These are phyloP conservation scores for Mythimna albipuncta DNA, from an alignment of 2,888 invertebrate genomes.

Conservation along the genomic window DNA sequence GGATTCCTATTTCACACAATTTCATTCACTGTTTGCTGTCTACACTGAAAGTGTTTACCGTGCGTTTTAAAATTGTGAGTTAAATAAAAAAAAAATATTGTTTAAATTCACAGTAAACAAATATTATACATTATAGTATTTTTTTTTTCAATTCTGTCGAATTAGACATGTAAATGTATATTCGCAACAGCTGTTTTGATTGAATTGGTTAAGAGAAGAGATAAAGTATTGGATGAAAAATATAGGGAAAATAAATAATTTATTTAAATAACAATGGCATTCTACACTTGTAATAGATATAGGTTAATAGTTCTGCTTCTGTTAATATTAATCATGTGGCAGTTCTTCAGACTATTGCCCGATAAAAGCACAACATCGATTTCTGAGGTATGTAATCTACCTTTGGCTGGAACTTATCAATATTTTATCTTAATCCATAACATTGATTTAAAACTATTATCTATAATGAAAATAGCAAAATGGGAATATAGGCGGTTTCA, in stretches of 20 bases:
- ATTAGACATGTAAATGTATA: conserved; percentile 15
- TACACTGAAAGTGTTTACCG: neutral
- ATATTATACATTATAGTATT: conserved; percentile 10
- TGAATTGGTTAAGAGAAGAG: conserved; percentile 13
- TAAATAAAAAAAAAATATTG: conserved; percentile 15
- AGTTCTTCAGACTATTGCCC: conserved; percentile 81
- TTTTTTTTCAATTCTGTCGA: neutral
- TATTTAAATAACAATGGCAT: conserved; percentile 75
- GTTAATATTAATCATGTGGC: conserved; percentile 86
- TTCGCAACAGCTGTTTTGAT: conserved; percentile 20
- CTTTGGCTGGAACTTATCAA: conserved; percentile 7
- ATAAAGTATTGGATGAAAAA: conserved; percentile 34
- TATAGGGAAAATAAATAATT: conserved; percentile 7
- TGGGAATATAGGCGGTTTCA: conserved; percentile 28
- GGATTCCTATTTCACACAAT: too few species aligned
- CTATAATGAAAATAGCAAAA: neutral
- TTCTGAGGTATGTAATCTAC: conserved; percentile 72
- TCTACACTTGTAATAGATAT: conserved; percentile 86
- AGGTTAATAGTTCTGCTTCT: conserved; percentile 84
- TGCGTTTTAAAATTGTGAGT: neutral
- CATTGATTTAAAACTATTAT: conserved; percentile 1
- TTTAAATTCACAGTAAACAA: conserved; percentile 3
- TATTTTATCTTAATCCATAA: conserved; percentile 27
- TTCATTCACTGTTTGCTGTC: too few species aligned
- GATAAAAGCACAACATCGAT: conserved; percentile 71